Percentiles rank a stretch among this genome's conserved stretches.
Evolutionary conservation across 2,113 vertebrate species (phyloP).

Genomic region (Todiramphus chloris): DNA sequence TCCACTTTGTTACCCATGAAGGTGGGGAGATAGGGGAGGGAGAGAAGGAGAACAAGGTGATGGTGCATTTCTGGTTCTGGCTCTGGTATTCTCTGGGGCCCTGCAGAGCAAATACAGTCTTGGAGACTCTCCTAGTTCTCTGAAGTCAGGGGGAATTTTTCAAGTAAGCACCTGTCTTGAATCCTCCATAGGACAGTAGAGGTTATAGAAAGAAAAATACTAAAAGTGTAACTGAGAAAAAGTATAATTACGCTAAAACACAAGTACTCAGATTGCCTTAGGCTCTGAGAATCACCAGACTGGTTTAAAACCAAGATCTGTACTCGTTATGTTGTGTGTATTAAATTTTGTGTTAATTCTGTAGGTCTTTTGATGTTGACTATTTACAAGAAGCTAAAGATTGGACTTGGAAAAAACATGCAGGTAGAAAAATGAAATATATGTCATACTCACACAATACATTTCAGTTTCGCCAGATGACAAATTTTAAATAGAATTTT

Average conservation of each 20-base stretch:
- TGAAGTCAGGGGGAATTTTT: neutral
- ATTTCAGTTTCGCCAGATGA: neutral
- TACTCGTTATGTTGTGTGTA: neutral
- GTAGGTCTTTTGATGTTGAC: neutral
- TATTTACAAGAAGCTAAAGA: neutral
- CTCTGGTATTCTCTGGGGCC: neutral
- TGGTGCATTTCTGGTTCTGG: neutral
- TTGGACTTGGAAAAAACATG: neutral
- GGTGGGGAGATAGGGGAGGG: rapidly evolving
- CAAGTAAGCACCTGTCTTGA: neutral
- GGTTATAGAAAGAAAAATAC: neutral
- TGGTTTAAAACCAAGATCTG: neutral
- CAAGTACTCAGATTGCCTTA: neutral
- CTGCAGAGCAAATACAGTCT: neutral
- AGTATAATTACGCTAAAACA: neutral
- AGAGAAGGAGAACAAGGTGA: neutral
- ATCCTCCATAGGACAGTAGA: neutral
- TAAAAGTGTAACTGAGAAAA: neutral
- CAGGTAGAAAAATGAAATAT: neutral
- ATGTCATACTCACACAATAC: neutral
- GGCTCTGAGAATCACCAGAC: neutral
- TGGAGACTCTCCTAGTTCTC: neutral
- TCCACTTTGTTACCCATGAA: neutral
- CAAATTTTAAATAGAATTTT: neutral
- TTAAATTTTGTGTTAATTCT: neutral